These are phyloP conservation scores for Neostethus bicornis DNA, from an alignment of 2,797 vertebrate genomes.

Conservation along the genomic window DNA sequence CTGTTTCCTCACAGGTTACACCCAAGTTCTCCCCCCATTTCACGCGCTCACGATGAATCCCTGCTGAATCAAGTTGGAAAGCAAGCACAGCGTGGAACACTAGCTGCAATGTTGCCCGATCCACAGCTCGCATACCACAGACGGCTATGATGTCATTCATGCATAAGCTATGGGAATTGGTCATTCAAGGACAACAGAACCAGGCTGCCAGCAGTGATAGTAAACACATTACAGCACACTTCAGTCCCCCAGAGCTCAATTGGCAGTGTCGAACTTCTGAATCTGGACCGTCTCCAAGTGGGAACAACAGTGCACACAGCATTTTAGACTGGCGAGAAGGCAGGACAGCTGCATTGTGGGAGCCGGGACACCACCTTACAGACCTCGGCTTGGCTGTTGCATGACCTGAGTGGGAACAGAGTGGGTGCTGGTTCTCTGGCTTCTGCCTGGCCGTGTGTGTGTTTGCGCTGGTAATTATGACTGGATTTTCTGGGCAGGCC, in stretches of 20 bases:
- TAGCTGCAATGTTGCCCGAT: conserved; percentile 42
- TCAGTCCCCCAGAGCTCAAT: conserved; percentile 64
- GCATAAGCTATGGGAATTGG: conserved; percentile 53
- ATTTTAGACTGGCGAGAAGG: conserved; percentile 49
- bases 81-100: conserved; percentile 23
- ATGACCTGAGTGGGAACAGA: conserved; percentile 72
- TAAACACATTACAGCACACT: conserved; percentile 78
- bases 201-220: conserved; percentile 67
- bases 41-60: conserved; percentile 2
- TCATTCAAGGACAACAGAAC: conserved; percentile 73
- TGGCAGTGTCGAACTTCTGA: conserved; percentile 64
- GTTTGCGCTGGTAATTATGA: conserved; percentile 48
- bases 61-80: conserved; percentile 49
- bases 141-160: conserved; percentile 68
- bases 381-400: conserved; percentile 61
- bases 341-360: conserved; percentile 73
- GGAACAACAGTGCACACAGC: conserved; percentile 68
- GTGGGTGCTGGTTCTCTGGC: conserved; percentile 47
- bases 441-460: conserved; percentile 26
- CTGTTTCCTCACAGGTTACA: conserved; percentile 42
- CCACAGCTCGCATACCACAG: conserved; percentile 50
- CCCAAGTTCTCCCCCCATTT: conserved; percentile 11
- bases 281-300: conserved; percentile 65
- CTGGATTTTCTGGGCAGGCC: conserved; percentile 41
- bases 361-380: conserved; percentile 62